Base-by-base conservation (phyloP, 53 echinoderm and acorn worm species). In the Echinarachnius parma region DNA sequence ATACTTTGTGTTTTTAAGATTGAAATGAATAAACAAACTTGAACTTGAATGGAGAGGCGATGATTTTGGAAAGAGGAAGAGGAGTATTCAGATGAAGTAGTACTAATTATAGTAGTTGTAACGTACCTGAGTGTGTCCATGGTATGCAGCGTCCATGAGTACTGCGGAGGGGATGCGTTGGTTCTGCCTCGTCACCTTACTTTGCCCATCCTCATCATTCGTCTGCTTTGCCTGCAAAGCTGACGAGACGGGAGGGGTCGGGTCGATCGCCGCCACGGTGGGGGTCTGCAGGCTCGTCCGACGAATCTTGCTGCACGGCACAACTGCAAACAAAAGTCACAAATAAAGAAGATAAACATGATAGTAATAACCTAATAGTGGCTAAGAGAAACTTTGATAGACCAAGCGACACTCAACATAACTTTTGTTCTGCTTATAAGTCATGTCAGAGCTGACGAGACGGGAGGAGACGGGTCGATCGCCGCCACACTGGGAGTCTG, bases 151-250 rank as follows among this genome's bases (percentile, higher is more conserved):
- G 20, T 68, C 68, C 1, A 68, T 18, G 24, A 68, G 68, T 68
- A 68, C 68, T 68, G 68, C 21, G 32, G 68, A 52, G 68, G 34
- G 50, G 18, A 34, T 68, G 68, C 68, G 68, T 1, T 68, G 53
- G 8, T 68, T 33, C 21, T 15, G 24, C 13, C 7, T 13, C 39
- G 39, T 13, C 39, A 39, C 39, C 13, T 7, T 39, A 7, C 7
- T 13, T 13, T 7, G 39, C 39, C 39, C 39, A 7, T 7, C 39
- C 39, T 13, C 39, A 13, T 39, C 13, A 39, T 31, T 25, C 23
- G 68, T 5, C 50, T 49, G 68, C 68, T 68, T 68, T 53, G 68
- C 68, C 68, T 68, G 68, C 68, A 52, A 68, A 68, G 68, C 68
- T 10, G 68, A 30, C 21, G 52, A 30, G n/a, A 52, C 21, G 31